Evolutionary conservation across 2,888 invertebrate species (phyloP), one percentile per base, ranked within the genome.

Genomic region (Eupithecia subumbrata): DNA sequence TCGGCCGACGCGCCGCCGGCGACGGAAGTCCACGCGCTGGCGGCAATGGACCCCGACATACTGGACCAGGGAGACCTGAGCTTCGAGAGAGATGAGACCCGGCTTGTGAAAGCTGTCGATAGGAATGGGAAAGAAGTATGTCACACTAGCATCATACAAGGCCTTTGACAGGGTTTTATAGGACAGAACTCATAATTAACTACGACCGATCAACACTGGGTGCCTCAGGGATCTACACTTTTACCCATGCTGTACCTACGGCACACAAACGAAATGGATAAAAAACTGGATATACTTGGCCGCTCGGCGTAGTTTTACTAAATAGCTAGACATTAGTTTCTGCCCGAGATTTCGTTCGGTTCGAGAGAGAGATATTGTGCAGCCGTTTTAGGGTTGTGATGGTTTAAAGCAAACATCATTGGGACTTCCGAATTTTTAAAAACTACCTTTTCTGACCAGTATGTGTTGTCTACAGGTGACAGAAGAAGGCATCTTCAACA

Each of bases 1-100:
- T 96, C 97, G 5, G 98, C 98, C 83, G 98, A 98, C 88, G 97
- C 97, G 0, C 92, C 96, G 0, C 90, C 96, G 0, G 98, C 97
- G 0, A 96, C 97, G 0, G 90, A 96, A 2, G 96, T 98, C 7
- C 96, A 98, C 79, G 96, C 95, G 0, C 90, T 98, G 25, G 98
- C 98, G 0, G 95, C 96, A 8, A 95, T 95, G 14, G 96, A 96
- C 60, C 95, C 96, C 34, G 96, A 48, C 18, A 48, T 48, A 48
- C 48, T 48, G 48, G 48, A 48, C 48, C 48, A n/a, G 2, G 48
- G 96, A 70, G 96, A 96, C 8, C 90, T 98, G 25, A 94, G 96
- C 75, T 97, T 95, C 82, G 96, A 96, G 43, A 88, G 95, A 82
- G 95, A 96, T 0, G 95, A 95, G 0, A 96, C 97, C 4, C 97